phyloP scores from a whole-genome alignment of 2,797 vertebrate genomes.

The Pitangus sulphuratus region DNA sequence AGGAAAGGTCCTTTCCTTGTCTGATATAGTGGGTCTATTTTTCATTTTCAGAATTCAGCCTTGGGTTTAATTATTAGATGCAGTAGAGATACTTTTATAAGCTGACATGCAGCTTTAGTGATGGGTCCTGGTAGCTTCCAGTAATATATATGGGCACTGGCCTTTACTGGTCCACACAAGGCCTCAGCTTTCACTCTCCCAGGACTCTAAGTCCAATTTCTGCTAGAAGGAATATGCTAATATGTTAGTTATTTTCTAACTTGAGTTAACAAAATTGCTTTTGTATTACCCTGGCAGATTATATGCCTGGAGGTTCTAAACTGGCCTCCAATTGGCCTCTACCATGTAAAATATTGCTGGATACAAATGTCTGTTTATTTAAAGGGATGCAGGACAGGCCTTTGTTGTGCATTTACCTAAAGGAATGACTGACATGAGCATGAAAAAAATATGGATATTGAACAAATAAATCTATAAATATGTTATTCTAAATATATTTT shows the following conservation, averaged over 20 bases:
- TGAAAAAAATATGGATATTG: neutral
- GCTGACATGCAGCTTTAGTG: neutral
- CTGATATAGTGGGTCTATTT: neutral
- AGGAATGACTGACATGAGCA: neutral
- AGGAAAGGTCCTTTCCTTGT: neutral
- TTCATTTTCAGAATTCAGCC: neutral
- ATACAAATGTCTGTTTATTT: neutral
- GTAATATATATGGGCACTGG: neutral
- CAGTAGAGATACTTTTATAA: neutral
- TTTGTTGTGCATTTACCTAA: neutral
- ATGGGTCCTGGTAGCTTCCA: neutral
- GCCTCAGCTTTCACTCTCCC: neutral
- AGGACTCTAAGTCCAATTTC: neutral
- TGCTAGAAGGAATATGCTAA: neutral
- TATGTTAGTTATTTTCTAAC: neutral
- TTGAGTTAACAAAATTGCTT: neutral
- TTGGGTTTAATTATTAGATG: neutral
- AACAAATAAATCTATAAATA: neutral
- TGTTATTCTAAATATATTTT: neutral
- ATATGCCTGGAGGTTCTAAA: neutral
- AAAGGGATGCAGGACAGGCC: neutral
- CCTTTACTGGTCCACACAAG: neutral
- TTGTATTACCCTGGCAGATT: neutral
- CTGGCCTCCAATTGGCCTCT: neutral
- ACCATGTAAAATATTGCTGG: neutral